Evolutionary conservation across 2,888 invertebrate species (phyloP).

Genomic region (Ophion obscuratus): DNA sequence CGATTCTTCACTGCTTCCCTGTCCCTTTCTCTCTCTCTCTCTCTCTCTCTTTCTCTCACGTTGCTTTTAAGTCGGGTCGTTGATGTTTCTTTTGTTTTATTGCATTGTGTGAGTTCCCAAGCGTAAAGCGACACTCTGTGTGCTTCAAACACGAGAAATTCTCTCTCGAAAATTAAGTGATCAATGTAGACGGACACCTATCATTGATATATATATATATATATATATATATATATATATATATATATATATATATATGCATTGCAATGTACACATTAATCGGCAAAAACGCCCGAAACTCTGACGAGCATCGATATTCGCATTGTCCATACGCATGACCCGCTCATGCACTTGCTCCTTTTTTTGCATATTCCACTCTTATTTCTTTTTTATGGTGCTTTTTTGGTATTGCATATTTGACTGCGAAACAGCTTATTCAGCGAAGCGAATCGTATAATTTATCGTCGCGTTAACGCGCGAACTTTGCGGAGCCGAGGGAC

Average conservation of each 20-base stretch:
- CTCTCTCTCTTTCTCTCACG: constrained; percentile 21
- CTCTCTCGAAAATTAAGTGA: constrained; percentile 54
- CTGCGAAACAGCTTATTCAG: neutral
- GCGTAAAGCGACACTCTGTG: constrained; percentile 43
- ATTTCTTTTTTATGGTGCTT: neutral
- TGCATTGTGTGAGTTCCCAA: constrained; percentile 61
- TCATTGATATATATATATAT: constrained; percentile 7
- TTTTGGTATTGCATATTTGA: constrained; percentile 7
- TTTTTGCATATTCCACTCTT: neutral
- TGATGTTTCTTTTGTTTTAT: constrained; percentile 56
- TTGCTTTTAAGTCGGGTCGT: constrained; percentile 31
- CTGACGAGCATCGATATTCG: neutral
- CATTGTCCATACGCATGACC: neutral
- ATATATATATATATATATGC: neutral
- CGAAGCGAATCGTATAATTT: constrained; percentile 27
- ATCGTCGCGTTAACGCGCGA: constrained; percentile 31
- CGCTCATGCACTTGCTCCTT: neutral
- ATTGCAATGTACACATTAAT: neutral
- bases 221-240: neutral
- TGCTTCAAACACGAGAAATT: constrained; percentile 44
- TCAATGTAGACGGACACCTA: constrained; percentile 41
- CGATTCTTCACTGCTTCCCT: constrained; percentile 35
- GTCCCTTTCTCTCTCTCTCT: constrained; percentile 11
- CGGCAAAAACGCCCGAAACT: neutral
- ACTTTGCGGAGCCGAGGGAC: constrained; percentile 15